Conservation (phyloP, 53 echinoderm and acorn worm genomes). For the Apostichopus leukothele region DNA sequence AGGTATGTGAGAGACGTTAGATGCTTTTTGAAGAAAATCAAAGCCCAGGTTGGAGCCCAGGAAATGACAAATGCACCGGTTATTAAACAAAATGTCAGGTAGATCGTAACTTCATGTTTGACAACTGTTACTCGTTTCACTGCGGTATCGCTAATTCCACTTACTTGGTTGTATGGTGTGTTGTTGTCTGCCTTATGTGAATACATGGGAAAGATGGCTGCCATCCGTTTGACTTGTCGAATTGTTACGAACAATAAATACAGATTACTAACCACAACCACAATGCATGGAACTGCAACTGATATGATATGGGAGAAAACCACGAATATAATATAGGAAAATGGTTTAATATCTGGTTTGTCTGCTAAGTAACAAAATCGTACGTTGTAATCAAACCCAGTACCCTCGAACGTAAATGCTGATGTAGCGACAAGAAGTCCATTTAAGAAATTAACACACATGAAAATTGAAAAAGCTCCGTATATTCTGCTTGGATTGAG, state of each 20-base stretch:
- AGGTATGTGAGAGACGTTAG: background rate
- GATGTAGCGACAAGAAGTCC: no score
- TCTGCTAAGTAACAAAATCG: background rate
- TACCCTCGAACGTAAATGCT: background rate
- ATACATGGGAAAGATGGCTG: no score
- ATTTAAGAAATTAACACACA: no score
- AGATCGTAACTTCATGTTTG: background rate
- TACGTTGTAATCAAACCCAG: background rate
- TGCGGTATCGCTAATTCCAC: no score
- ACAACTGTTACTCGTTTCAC: no score
- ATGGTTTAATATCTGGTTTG: background rate
- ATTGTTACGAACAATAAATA: slow-evolving; percentile 7
- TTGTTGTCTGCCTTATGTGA: background rate
- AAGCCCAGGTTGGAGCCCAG: slow-evolving; percentile 14
- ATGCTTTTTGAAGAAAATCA: background rate
- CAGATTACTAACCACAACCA: background rate
- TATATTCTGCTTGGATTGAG: background rate
- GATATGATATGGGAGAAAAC: background rate
- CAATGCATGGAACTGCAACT: background rate
- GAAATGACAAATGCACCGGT: slow-evolving; percentile 19
- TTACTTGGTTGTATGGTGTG: background rate
- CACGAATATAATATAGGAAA: background rate
- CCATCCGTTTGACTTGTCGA: background rate
- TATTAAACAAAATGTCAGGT: background rate
- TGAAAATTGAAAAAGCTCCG: background rate